These are phyloP conservation scores for Nothobranchius furzeri DNA, from an alignment of 2,113 vertebrate species.

Conservation along the genomic window DNA sequence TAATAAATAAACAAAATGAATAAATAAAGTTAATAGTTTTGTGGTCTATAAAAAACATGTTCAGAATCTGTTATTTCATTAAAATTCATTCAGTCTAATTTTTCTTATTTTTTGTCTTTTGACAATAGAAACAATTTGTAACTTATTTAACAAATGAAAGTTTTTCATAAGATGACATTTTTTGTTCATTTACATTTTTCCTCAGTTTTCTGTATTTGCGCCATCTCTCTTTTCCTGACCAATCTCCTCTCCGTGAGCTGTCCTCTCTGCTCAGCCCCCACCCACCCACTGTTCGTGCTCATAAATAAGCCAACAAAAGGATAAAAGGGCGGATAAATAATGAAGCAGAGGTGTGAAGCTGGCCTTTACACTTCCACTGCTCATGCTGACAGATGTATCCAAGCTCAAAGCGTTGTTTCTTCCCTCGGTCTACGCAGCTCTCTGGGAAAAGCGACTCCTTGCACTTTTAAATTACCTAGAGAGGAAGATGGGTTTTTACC, in stretches of 20 bases:
- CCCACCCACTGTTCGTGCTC: slow-evolving; percentile 45
- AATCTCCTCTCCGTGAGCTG: background rate
- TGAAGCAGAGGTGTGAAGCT: slow-evolving; percentile 35
- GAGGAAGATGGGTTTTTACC: slow-evolving; percentile 7
- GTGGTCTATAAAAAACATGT: too few relatives aligned
- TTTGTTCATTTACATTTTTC: background rate
- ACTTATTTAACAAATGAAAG: too few relatives aligned
- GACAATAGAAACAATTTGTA: too few relatives aligned
- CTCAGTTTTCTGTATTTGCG: background rate
- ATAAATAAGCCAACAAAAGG: slow-evolving; percentile 65
- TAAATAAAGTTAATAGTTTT: too few relatives aligned
- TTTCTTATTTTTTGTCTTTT: too few relatives aligned
- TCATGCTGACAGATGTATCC: slow-evolving; percentile 3
- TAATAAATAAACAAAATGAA: too few relatives aligned
- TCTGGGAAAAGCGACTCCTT: background rate
- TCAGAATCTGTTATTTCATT: too few relatives aligned
- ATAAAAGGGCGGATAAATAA: slow-evolving; percentile 62
- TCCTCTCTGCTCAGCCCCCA: background rate
- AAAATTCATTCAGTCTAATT: too few relatives aligned
- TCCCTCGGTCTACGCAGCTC: background rate
- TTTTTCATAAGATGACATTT: slow-evolving; percentile 4
- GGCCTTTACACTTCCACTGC: slow-evolving; percentile 35
- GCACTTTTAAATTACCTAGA: slow-evolving; percentile 2
- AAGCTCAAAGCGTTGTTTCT: background rate
- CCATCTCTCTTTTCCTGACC: background rate